These are phyloP conservation scores for Drosophila setosimentum DNA, from an alignment of 2,888 invertebrate species.

Conservation along the genomic window DNA sequence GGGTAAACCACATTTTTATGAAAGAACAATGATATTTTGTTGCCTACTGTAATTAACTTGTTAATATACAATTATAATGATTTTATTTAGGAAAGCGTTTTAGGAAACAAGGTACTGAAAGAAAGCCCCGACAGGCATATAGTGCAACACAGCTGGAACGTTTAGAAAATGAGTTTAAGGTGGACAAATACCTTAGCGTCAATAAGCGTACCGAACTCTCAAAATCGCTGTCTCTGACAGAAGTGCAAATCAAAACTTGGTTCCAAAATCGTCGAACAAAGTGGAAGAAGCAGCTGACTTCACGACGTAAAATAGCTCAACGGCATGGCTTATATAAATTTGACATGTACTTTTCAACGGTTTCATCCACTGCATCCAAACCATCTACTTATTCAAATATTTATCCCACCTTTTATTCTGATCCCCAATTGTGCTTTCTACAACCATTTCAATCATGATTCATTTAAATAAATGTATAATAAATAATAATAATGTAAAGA, in stretches of 20 bases:
- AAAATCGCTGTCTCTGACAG: conserved; percentile 89
- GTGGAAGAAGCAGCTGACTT: conserved; percentile 97
- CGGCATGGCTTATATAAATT: conserved; percentile 90
- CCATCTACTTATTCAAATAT: conserved; percentile 41
- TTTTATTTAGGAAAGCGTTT: conserved; percentile 88
- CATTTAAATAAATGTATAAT: background rate
- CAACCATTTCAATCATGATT: conserved; percentile 32
- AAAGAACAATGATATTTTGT: background rate
- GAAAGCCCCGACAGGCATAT: conserved; percentile 98
- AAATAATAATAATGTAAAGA: background rate
- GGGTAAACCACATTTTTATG: background rate
- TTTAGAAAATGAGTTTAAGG: conserved; percentile 96
- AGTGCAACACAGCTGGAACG: conserved; percentile 96
- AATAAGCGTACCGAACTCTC: conserved; percentile 97
- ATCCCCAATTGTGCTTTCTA: conserved; percentile 63
- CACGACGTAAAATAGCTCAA: conserved; percentile 94
- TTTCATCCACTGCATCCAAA: conserved; percentile 77
- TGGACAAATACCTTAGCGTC: conserved; percentile 98
- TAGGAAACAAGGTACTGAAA: conserved; percentile 94
- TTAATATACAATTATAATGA: no score
- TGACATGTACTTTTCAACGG: conserved; percentile 87
- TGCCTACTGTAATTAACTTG: background rate
- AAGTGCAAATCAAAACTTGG: conserved; percentile 71
- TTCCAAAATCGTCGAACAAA: conserved; percentile 92
- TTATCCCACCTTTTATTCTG: conserved; percentile 58